Evolutionary conservation across 2,113 vertebrate genomes (phyloP).

Genomic region (Hyaena hyaena): DNA sequence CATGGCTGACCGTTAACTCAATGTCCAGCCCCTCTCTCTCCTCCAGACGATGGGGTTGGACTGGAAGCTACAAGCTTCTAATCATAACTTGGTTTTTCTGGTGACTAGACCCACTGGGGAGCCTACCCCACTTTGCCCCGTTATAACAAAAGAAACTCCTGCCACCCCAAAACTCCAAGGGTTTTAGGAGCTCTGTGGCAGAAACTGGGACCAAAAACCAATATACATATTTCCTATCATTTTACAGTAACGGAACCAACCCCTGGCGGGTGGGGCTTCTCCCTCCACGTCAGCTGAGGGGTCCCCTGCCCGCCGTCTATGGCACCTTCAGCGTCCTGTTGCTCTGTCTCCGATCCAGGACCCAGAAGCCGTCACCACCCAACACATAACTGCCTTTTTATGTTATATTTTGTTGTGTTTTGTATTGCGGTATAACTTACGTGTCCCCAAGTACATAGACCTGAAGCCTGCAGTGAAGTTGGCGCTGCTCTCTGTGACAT

Average conservation of each 20-base stretch:
- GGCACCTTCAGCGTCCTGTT: neutral
- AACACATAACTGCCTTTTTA: neutral
- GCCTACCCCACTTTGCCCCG: neutral
- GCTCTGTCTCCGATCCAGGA: neutral
- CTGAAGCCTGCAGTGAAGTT: neutral
- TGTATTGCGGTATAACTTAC: neutral
- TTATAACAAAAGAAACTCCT: neutral
- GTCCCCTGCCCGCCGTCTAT: fast-evolving
- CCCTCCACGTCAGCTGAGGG: neutral
- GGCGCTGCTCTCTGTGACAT: neutral
- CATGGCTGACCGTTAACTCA: neutral
- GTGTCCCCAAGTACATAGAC: neutral
- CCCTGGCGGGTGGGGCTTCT: too few relatives aligned
- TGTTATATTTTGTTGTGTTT: neutral
- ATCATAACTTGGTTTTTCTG: neutral
- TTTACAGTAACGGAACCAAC: neutral
- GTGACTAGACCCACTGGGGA: neutral
- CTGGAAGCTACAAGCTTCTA: neutral
- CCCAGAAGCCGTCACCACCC: neutral
- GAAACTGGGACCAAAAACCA: neutral
- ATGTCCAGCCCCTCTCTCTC: neutral
- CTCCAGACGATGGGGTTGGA: neutral
- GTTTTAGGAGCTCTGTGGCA: neutral
- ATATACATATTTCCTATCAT: neutral
- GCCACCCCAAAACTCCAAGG: neutral